phyloP scores from a whole-genome alignment of 2,888 invertebrate species.

The Melangyna quadrimaculata region DNA sequence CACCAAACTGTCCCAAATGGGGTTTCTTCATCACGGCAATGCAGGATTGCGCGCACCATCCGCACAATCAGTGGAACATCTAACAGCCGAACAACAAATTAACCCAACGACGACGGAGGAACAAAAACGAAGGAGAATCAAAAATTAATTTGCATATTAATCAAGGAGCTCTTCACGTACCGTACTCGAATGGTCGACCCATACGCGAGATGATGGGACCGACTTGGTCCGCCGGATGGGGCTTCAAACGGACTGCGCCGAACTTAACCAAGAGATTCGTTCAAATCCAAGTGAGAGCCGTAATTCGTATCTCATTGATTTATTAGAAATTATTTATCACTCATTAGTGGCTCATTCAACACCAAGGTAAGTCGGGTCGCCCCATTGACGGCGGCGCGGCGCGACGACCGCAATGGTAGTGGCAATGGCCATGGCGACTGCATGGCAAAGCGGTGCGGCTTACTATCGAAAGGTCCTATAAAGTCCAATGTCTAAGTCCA shows the following conservation, averaged over 20 bases:
- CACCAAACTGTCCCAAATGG: constrained; percentile 63
- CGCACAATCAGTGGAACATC: constrained; percentile 59
- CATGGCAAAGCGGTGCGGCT: neutral
- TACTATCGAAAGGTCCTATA: constrained; percentile 14
- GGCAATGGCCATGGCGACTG: neutral
- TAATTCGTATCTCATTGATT: constrained; percentile 72
- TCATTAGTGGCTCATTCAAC: constrained; percentile 73
- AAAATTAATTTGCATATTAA: constrained; percentile 74
- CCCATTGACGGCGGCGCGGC: constrained; percentile 13
- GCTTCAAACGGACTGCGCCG: constrained; percentile 59
- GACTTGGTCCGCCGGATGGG: neutral
- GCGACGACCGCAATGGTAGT: neutral
- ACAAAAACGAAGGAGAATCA: constrained; percentile 60
- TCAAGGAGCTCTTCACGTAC: constrained; percentile 68
- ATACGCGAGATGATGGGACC: neutral
- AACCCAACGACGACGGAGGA: constrained; percentile 39
- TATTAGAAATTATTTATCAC: constrained; percentile 74
- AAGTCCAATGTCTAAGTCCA: constrained; percentile 48
- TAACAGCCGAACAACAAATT: constrained; percentile 64
- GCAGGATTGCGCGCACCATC: constrained; percentile 14
- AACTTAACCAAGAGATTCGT: neutral
- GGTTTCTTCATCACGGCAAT: constrained; percentile 35
- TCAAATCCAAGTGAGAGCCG: neutral
- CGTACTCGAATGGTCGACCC: constrained; percentile 22
- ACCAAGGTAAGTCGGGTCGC: constrained; percentile 61